Evolutionary conservation across 2,113 vertebrate species (phyloP).

Genomic region (Megaceryle maxima): DNA sequence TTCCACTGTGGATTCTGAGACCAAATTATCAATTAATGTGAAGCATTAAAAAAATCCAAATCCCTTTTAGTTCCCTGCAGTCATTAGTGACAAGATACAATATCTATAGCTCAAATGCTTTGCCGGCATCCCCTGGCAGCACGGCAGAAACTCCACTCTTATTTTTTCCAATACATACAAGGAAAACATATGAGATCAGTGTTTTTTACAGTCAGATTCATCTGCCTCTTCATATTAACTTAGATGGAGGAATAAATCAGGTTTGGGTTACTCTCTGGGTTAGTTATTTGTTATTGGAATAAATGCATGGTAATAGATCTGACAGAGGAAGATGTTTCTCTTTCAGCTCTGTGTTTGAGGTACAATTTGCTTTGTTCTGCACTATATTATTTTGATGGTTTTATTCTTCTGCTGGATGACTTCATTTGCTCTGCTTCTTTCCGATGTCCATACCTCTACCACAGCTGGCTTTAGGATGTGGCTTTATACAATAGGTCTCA

Average conservation of each 20-base stretch:
- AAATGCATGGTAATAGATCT: conserved; percentile 43
- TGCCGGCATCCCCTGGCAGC: conserved; percentile 46
- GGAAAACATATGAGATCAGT: conserved; percentile 61
- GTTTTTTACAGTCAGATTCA: conserved; percentile 15
- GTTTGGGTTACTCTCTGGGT: conserved; percentile 42
- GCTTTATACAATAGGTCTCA: neutral
- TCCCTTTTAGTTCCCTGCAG: conserved; percentile 58
- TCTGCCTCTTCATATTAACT: conserved; percentile 58
- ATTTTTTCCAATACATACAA: neutral
- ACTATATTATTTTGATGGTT: conserved; percentile 36
- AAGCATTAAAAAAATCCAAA: conserved; percentile 61
- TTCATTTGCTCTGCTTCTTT: conserved; percentile 48
- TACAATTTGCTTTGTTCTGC: conserved; percentile 65
- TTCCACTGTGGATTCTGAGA: conserved; percentile 59
- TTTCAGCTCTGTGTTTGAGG: conserved; percentile 45
- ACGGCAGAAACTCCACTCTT: conserved; percentile 13
- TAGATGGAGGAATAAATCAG: conserved; percentile 59
- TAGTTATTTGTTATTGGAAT: conserved; percentile 63
- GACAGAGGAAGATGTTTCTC: conserved; percentile 58
- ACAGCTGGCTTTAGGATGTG: conserved; percentile 18
- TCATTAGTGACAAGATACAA: conserved; percentile 61
- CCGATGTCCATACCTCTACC: neutral
- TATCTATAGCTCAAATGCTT: conserved; percentile 44
- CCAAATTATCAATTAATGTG: conserved; percentile 68
- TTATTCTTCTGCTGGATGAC: conserved; percentile 30